A percentile compares a stretch with the other conserved stretches of the same genome.
Conservation (phyloP, 2,797 vertebrate genomes). For the Diglossa cyanea region DNA sequence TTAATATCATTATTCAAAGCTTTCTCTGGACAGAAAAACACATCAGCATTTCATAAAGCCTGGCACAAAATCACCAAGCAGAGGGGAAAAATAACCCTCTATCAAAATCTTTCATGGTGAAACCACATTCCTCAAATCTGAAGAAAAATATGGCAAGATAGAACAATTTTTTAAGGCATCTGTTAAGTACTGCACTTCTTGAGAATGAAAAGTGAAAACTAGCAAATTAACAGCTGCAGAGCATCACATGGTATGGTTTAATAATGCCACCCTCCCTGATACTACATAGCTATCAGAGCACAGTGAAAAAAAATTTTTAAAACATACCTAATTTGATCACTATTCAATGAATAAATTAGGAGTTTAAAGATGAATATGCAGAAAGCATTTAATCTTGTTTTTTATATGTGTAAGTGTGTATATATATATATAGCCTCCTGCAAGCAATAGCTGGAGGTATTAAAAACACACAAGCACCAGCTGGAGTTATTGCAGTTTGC, state of each 20-base stretch:
- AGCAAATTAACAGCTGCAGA: background rate
- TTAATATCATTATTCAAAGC: background rate
- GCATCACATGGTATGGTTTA: background rate
- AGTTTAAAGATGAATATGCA: background rate
- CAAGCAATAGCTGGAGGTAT: background rate
- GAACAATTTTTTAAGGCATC: background rate
- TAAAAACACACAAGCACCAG: background rate
- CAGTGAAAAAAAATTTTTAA: background rate
- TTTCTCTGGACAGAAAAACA: conserved; percentile 18
- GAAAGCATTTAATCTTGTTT: background rate
- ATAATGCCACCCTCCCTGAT: background rate
- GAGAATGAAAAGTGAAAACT: background rate
- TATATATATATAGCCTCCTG: background rate
- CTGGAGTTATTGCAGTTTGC: background rate
- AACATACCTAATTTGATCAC: background rate
- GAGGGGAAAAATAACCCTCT: background rate
- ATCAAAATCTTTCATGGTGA: background rate
- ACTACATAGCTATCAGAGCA: background rate
- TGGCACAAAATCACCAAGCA: background rate
- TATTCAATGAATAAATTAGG: background rate
- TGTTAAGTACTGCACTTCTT: background rate
- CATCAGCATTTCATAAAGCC: background rate
- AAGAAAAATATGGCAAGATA: background rate
- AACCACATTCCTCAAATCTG: background rate
- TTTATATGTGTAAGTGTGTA: background rate